Evolutionary conservation across 2,113 vertebrate genomes (phyloP).

Genomic region (Tricholaema leucomelas): DNA sequence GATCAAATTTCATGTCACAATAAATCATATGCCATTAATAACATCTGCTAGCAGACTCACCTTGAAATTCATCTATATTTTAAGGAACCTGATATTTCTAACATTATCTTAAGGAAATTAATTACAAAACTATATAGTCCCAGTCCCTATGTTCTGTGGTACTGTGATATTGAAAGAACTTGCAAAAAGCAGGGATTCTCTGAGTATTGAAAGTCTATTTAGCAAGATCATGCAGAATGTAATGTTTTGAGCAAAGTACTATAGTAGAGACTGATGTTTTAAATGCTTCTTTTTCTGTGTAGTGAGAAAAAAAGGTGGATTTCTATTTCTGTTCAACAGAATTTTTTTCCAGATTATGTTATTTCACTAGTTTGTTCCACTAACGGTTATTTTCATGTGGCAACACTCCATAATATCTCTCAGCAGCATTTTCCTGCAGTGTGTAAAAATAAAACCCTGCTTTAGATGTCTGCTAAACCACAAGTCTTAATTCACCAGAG

Average conservation of each 20-base stretch:
- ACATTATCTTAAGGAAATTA: slow-evolving; percentile 83
- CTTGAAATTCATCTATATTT: slow-evolving; percentile 82
- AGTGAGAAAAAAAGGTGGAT: neutral
- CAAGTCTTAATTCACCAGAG: neutral
- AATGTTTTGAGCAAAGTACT: neutral
- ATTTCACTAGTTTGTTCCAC: neutral
- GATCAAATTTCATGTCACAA: slow-evolving; percentile 72
- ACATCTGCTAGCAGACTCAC: slow-evolving; percentile 70
- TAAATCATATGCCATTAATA: slow-evolving; percentile 78
- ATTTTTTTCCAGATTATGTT: neutral
- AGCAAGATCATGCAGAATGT: neutral
- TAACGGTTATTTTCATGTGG: neutral
- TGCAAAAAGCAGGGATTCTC: slow-evolving; percentile 42
- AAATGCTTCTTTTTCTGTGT: neutral
- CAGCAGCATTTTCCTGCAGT: neutral
- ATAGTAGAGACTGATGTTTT: neutral
- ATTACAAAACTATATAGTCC: slow-evolving; percentile 77
- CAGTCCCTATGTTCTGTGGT: slow-evolving; percentile 42
- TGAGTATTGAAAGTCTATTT: slow-evolving; percentile 13
- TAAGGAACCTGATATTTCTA: slow-evolving; percentile 76
- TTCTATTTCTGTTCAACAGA: neutral
- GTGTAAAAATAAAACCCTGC: neutral
- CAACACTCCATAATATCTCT: neutral
- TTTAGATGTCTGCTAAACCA: neutral
- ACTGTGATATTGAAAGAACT: slow-evolving; percentile 50